phyloP scores from a whole-genome alignment of 2,113 vertebrate genomes.

The Pygoscelis adeliae region DNA sequence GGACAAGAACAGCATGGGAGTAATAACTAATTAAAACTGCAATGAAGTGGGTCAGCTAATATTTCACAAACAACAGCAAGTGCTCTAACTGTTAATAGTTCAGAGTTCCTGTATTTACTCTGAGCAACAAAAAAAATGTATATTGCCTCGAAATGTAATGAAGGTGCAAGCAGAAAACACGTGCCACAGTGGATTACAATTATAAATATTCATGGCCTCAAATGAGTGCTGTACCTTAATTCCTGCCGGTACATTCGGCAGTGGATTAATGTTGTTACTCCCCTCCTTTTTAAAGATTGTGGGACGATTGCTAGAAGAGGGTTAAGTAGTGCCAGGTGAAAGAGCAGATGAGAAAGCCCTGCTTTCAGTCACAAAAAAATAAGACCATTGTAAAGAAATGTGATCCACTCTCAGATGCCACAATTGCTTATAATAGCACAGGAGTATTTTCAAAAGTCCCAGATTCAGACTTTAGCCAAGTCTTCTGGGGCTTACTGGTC shows the following conservation, averaged over 20 bases:
- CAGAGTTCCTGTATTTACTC: slow-evolving; percentile 33
- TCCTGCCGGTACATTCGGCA: neutral
- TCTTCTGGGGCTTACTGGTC: neutral
- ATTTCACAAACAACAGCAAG: slow-evolving; percentile 57
- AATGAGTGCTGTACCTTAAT: neutral
- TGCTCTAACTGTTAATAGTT: slow-evolving; percentile 50
- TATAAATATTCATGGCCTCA: neutral
- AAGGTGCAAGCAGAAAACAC: neutral
- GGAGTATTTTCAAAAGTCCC: neutral
- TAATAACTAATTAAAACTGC: slow-evolving; percentile 70
- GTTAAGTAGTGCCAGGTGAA: neutral
- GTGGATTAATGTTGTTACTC: neutral
- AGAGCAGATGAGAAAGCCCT: neutral
- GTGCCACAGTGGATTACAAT: neutral
- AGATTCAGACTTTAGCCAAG: neutral
- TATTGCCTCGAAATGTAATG: slow-evolving; percentile 11
- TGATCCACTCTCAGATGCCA: neutral
- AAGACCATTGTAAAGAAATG: neutral
- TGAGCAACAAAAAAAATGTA: neutral
- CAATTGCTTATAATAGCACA: neutral
- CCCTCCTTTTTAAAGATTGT: neutral
- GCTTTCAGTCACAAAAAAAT: neutral
- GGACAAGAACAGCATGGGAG: slow-evolving; percentile 35
- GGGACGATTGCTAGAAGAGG: neutral
- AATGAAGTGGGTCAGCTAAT: slow-evolving; percentile 63